phyloP scores from a whole-genome alignment of 2,888 invertebrate species.

The Metacarcinus magister region DNA sequence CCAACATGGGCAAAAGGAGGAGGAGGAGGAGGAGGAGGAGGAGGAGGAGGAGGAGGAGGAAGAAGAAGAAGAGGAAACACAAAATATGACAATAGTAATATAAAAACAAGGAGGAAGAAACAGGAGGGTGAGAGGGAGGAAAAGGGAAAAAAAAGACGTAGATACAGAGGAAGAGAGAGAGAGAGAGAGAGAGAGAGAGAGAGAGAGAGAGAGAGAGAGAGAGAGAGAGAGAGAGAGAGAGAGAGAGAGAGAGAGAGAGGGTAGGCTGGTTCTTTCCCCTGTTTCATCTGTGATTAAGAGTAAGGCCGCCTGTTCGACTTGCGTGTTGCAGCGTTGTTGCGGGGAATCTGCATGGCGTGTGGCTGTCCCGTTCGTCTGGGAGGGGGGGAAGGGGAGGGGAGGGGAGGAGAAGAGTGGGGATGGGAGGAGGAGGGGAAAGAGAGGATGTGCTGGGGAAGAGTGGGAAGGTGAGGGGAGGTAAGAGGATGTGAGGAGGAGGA shows the following conservation, averaged over 20 bases:
- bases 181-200: background rate
- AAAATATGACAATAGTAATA: background rate
- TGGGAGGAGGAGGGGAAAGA: background rate
- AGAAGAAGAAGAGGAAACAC: too few species aligned
- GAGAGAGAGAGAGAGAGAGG: background rate
- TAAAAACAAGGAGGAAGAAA: background rate
- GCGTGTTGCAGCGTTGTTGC: background rate
- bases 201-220: background rate
- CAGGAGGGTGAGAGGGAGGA: background rate
- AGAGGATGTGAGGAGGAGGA: background rate
- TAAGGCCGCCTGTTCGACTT: background rate
- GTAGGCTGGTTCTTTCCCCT: background rate
- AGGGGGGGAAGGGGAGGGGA: background rate
- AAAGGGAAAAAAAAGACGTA: background rate
- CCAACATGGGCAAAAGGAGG: background rate
- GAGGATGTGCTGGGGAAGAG: background rate
- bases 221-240: background rate
- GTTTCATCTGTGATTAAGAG: background rate
- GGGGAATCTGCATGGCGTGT: background rate
- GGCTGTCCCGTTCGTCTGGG: background rate
- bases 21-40: background rate
- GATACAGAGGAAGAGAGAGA: background rate
- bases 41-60: background rate
- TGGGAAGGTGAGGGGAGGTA: background rate
- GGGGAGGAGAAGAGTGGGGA: background rate